Evolutionary conservation across 2,113 vertebrate species (phyloP), one percentile per base, ranked within the genome.

Genomic region (Ellobius talpinus): DNA sequence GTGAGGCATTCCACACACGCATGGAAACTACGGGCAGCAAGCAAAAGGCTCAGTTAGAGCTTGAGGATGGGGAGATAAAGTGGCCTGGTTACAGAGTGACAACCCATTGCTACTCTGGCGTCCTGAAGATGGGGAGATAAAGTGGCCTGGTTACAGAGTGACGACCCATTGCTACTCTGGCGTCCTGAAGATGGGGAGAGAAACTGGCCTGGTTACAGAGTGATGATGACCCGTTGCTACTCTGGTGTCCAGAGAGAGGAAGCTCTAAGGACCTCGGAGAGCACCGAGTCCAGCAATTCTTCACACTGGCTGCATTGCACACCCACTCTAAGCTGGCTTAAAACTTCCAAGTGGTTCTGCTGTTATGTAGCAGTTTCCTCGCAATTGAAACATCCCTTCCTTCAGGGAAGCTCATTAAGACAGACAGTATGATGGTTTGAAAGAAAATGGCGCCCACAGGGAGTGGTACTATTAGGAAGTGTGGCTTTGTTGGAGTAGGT

Each of bases 1-100:
- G 78, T 99, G 99, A 97, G 99, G 98, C 97, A 99, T 99, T 97
- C 99, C 99, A 95, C 99, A 99, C 0, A 98, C 98, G 97, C 99
- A 99, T 0, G 99, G 98, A 33, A 99, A 98, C 98, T 99, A 93
- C 1, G 23, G 96, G 95, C n/a, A 97, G 96, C 12, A 96, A 98
- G 93, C 96, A 97, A 84, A 77, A 89, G 36, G n/a, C 52, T 72
- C 7, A 0, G 26, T 86, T 47, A 87, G 68, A 26, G 21, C 66
- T 73, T 52, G n/a, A 45, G 89, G 8, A 26, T 26, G 26, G 21
- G 23, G 29, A 76, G n/a, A 82, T 39, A 26, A 78, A 11, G 58
- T 14, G 11, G 55, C 33, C 87, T 36, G 39, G 31, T 14, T 12
- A 0, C 1, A 33, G 6, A 77, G 66, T 17, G 50, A 65, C 77